phyloP scores from a whole-genome alignment of 2,888 invertebrate species.

The Geophilus truncorum region DNA sequence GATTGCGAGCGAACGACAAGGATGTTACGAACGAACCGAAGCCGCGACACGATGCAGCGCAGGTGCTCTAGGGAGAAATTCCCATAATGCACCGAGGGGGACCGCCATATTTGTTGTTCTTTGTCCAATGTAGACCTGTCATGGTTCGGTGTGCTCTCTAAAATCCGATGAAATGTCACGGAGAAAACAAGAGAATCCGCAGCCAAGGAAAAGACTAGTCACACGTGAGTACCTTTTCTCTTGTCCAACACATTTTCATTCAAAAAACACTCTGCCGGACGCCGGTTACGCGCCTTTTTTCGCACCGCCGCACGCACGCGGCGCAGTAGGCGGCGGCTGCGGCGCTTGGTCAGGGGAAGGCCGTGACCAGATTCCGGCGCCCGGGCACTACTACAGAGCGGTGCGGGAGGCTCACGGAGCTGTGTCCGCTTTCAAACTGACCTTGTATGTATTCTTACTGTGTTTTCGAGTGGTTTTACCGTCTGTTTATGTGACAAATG shows the following conservation, averaged over 20 bases:
- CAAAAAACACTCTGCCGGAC: not conserved
- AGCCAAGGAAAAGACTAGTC: conserved; percentile 49
- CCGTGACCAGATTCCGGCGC: not conserved
- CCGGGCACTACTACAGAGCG: not conserved
- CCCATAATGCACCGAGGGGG: conserved; percentile 38
- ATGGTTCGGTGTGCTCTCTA: conserved; percentile 35
- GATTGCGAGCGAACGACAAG: conserved; percentile 18
- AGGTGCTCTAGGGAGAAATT: conserved; percentile 36
- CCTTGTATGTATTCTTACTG: not conserved
- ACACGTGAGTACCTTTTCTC: conserved; percentile 44
- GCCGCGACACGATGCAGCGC: conserved; percentile 35
- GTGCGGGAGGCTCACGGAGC: not conserved
- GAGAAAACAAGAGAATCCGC: conserved; percentile 50
- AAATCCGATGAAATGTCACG: conserved; percentile 44
- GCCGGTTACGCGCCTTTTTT: not conserved
- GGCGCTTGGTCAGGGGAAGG: conserved; percentile 13
- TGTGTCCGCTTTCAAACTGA: not conserved
- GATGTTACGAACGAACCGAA: conserved; percentile 29
- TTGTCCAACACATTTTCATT: conserved; percentile 28
- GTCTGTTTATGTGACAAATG: not conserved
- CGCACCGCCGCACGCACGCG: not conserved
- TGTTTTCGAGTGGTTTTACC: not conserved
- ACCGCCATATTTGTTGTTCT: conserved; percentile 39
- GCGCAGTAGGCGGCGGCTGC: not conserved
- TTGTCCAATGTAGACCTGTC: conserved; percentile 38